Evolutionary conservation across 2,888 invertebrate genomes (phyloP), one percentile per base, ranked within the genome.

Genomic region (Hyles lineata): DNA sequence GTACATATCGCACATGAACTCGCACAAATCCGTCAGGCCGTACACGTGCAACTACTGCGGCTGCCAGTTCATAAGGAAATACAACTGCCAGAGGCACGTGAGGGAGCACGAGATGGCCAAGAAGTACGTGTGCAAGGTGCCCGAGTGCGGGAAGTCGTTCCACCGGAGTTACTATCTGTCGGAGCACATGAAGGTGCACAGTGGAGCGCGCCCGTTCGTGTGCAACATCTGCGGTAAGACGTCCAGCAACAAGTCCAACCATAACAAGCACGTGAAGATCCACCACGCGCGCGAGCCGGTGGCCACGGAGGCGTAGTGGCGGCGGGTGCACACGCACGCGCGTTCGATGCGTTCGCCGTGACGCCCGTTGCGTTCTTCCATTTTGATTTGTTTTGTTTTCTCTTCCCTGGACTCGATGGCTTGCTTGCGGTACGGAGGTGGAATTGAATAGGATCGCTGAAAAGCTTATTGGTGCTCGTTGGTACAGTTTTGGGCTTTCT

Each of bases 11-110:
- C 98, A 98, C 90, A 97, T 98, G 96, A 97, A 98, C 91, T 96
- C 98, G 55, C 98, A 98, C 93, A 96, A 97, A 78, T 97, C 97
- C 75, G 96, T 97, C 62, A 96, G 97, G 71, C 98, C 98, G 2
- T 98, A 97, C 90, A 98, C 98, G 0, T 98, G 98, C 90, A 98
- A 98, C 89, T 97, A 97, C 88, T 98, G 98, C 91, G 98, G 98
- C 61, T 97, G 97, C 76, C 97, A 97, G 90, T 98, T 98, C 90
- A 97, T 98, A 76, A 95, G 98, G 75, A 98, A 98, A 88, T 98
- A 97, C 89, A 98, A 98, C 90, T 98, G 98, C 87, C 96, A 97
- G 85, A 95, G 98, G 61, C 98, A 98, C 89, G 97, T 98, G 8
- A 77, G 91, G 63, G 98, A 98, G 83, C 98, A 98, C 90, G 97